Evolutionary conservation across 2,888 invertebrate species (phyloP).

Genomic region (Drosophila phalerata): DNA sequence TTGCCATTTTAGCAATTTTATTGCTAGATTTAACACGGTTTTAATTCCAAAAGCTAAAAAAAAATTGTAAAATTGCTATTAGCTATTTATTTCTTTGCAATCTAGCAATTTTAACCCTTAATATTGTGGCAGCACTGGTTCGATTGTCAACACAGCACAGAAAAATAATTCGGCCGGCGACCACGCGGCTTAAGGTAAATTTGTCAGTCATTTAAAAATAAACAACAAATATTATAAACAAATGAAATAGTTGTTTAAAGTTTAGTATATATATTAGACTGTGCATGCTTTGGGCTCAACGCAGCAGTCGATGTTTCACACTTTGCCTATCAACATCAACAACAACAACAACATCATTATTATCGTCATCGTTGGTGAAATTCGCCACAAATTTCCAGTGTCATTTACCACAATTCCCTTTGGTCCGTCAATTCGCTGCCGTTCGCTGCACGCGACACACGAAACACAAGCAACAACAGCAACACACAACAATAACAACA

Average conservation of each 20-base stretch:
- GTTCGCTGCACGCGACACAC: neutral
- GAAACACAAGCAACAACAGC: neutral
- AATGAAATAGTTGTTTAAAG: neutral
- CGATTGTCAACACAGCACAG: slow-evolving; percentile 27
- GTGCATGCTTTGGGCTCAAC: slow-evolving; percentile 37
- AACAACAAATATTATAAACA: neutral
- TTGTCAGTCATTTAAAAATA: too few species aligned
- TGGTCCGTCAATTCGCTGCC: neutral
- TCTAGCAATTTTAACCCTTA: too few species aligned
- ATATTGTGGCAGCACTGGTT: too few species aligned
- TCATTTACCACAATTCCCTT: slow-evolving; percentile 9
- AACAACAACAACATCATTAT: slow-evolving; percentile 7
- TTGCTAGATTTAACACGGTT: too few species aligned
- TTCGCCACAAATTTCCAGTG: slow-evolving; percentile 30
- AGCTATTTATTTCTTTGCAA: too few species aligned
- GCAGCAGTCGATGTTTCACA: slow-evolving; percentile 44
- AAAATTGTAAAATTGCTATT: too few species aligned
- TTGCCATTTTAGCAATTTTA: too few species aligned
- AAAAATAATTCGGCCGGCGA: slow-evolving; percentile 43
- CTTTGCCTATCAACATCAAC: slow-evolving; percentile 12
- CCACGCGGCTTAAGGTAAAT: slow-evolving; percentile 44
- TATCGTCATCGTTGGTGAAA: slow-evolving; percentile 16
- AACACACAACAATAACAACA: neutral
- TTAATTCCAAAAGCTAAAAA: too few species aligned
- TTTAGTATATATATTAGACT: slow-evolving; percentile 6